Percentiles rank a stretch among this genome's conserved stretches.
These are phyloP conservation scores for Martes martes DNA, from an alignment of 2,113 vertebrate species.

Conservation along the genomic window DNA sequence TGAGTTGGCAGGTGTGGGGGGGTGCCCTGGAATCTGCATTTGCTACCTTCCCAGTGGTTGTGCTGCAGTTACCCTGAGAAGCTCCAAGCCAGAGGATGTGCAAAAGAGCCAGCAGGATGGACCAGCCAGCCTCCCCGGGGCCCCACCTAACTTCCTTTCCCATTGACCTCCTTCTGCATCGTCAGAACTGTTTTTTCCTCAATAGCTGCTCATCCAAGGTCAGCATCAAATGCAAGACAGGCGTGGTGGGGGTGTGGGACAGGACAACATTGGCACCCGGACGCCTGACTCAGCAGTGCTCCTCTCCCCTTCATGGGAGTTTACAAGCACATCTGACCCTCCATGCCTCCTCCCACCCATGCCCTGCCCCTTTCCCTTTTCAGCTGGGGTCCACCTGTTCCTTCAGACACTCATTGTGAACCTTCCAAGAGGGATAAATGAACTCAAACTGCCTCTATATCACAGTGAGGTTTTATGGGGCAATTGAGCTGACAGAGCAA, in stretches of 20 bases:
- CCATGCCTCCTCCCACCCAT: background rate
- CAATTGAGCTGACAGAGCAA: constrained; percentile 15
- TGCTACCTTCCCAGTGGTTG: background rate
- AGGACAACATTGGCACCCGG: rapidly evolving
- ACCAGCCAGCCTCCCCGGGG: background rate
- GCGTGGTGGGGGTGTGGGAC: background rate
- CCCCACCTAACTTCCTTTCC: background rate
- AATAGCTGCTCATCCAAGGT: background rate
- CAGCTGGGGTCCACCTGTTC: background rate
- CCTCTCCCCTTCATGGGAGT: background rate
- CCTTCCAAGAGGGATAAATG: constrained; percentile 29
- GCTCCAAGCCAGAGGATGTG: rapidly evolving
- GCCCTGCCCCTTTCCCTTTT: background rate
- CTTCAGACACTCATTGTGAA: background rate
- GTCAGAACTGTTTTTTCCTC: background rate
- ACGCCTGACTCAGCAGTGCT: background rate
- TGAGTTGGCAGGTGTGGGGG: background rate
- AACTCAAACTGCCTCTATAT: background rate
- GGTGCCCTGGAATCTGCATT: background rate
- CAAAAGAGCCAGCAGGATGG: background rate
- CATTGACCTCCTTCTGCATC: background rate
- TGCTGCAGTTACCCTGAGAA: background rate
- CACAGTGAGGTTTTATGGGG: constrained; percentile 50
- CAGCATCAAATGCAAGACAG: background rate
- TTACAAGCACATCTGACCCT: background rate